Conservation (phyloP, 2,888 invertebrate species). For the Slavum lentiscoides region DNA sequence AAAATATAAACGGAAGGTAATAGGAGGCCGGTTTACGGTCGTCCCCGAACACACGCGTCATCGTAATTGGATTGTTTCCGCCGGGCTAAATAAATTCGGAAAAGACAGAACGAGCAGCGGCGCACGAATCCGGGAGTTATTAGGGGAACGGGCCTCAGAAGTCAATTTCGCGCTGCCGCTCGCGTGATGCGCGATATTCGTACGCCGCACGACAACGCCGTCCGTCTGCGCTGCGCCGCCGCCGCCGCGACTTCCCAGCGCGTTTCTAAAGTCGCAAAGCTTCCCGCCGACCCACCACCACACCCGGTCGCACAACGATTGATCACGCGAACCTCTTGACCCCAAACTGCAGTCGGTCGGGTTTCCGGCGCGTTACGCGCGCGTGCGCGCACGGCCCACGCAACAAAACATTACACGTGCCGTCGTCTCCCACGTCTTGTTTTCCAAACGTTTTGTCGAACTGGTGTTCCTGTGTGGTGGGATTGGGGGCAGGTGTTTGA, state of each 20-base stretch:
- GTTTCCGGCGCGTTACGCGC: background rate
- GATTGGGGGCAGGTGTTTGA: too few species aligned
- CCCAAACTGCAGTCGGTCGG: conserved; percentile 1
- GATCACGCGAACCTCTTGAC: conserved; percentile 50
- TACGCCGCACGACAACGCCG: conserved; percentile 5
- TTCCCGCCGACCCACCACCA: background rate
- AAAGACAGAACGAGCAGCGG: conserved; percentile 19
- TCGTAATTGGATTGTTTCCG: conserved; percentile 48
- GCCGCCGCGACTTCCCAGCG: background rate
- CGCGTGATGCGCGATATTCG: conserved; percentile 38
- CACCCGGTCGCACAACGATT: conserved; percentile 1
- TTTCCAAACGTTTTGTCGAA: too few species aligned
- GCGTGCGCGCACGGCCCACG: too few species aligned
- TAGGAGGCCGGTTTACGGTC: too few species aligned
- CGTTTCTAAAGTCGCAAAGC: conserved; percentile 25
- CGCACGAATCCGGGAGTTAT: too few species aligned
- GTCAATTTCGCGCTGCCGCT: conserved; percentile 22
- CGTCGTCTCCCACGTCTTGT: too few species aligned
- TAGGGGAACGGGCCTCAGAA: conserved; percentile 1
- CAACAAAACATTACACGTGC: too few species aligned
- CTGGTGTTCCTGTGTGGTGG: too few species aligned
- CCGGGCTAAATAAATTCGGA: background rate
- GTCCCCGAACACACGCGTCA: background rate
- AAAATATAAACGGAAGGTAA: too few species aligned
- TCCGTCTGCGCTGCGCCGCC: background rate